A percentile compares a stretch with the other conserved stretches of the same genome.
These are phyloP conservation scores for Cantharis nigra DNA, from an alignment of 2,888 invertebrate species.

Conservation along the genomic window DNA sequence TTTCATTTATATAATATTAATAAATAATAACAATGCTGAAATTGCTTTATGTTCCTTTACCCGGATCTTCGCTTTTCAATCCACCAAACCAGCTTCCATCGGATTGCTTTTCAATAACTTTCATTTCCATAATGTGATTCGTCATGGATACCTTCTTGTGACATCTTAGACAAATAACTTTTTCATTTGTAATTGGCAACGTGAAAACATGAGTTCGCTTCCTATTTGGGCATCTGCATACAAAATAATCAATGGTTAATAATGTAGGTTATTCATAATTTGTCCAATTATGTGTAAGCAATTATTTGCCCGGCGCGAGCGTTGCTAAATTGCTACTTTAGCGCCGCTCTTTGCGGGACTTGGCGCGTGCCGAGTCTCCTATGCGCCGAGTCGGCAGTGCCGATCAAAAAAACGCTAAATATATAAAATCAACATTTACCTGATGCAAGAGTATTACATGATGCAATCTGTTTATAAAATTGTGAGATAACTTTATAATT, in stretches of 20 bases:
- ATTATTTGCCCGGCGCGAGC: too few species aligned
- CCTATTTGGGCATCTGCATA: conserved; percentile 58
- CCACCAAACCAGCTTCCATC: conserved; percentile 53
- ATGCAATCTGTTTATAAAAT: not conserved
- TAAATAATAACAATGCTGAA: too few species aligned
- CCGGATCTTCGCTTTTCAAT: conserved; percentile 60
- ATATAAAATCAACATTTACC: not conserved
- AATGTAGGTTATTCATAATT: not conserved
- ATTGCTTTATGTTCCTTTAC: conserved; percentile 62
- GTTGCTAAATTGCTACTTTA: too few species aligned
- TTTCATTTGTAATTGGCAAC: conserved; percentile 53
- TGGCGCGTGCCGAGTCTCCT: too few species aligned
- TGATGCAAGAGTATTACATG: not conserved
- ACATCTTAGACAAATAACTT: conserved; percentile 59
- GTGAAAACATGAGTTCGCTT: conserved; percentile 58
- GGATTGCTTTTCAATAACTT: conserved; percentile 59
- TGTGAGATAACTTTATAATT: not conserved
- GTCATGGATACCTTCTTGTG: conserved; percentile 58
- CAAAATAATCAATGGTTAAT: not conserved
- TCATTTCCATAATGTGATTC: conserved; percentile 53
- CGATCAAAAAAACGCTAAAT: too few species aligned
- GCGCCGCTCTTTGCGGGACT: too few species aligned
- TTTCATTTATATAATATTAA: too few species aligned
- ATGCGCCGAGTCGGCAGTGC: too few species aligned
- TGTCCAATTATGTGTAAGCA: too few species aligned